Evolutionary conservation across 1,140 invertebrate species (phyloP), one percentile per base, ranked within the genome.

Genomic region (Parasteatoda tepidariorum): DNA sequence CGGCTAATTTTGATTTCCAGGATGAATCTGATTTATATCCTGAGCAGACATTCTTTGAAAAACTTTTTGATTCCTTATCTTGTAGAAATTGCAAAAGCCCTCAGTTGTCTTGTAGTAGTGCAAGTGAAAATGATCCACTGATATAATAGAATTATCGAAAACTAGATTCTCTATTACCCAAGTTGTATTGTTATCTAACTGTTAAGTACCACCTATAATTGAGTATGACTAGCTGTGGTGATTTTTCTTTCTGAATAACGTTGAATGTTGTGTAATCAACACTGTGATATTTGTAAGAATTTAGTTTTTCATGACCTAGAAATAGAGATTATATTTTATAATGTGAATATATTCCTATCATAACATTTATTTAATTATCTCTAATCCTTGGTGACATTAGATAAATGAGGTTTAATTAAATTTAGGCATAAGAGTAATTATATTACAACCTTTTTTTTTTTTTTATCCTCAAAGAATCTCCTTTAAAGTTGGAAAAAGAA

Each of bases 1-100:
- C 78, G 0, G 84, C 84, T n/a, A 73, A 85, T 64, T 85, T 85
- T 64, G 84, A 85, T 31, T 85, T 85, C 31, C 81, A 84, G 41
- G 68, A 85, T 34, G 71, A 82, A 11, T 83, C 84, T 24, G 59
- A 84, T 67, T 62, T 34, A 26, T 74, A 62, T n/a, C 38, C 48
- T 11, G 71, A 75, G 41, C 76, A 38, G 22, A 84, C 83, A 33
- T 84, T 84, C 41, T 84, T 84, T 68, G 71, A 84, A 71, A 73
- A 76, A 7, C 34, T 84, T 22, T 68, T 68, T 31, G 83, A 84
- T 84, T 84, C 83, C 11, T 70, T 84, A 31, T 28, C 61, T 1
- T 83, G 70, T 62, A 71, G 67, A 62, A 61, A 15, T 15, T 82
- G 78, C 13, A 28, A 26, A 11, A 34, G 31, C n/a, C 6, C 22